Percentiles rank a stretch among this genome's conserved stretches.
These are phyloP conservation scores for Danionella cerebrum DNA, from an alignment of 2,113 vertebrate genomes.

Conservation along the genomic window DNA sequence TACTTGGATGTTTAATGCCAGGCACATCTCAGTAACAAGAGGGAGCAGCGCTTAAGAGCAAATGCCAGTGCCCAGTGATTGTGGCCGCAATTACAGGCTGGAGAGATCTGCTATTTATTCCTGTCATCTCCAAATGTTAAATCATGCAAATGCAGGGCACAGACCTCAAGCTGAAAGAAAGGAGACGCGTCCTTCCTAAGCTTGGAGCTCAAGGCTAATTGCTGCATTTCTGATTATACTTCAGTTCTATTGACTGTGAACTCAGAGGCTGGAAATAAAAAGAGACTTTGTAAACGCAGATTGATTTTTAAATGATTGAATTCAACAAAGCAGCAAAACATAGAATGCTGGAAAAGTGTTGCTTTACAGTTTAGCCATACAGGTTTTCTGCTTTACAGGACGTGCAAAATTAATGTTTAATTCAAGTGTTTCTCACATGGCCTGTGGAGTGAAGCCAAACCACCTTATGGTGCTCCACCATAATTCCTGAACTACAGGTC, in stretches of 20 bases:
- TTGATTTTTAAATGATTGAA: background rate
- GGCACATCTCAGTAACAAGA: conserved; percentile 25
- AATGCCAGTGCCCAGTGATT: conserved; percentile 35
- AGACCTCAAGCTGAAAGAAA: background rate
- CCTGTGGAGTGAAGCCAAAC: too few relatives aligned
- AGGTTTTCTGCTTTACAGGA: too few relatives aligned
- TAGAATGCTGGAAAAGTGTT: too few relatives aligned
- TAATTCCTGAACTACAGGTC: too few relatives aligned
- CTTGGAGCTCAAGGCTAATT: background rate
- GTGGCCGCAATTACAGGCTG: conserved; percentile 14
- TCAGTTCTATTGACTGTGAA: background rate
- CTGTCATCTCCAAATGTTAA: conserved; percentile 34
- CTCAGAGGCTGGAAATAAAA: background rate
- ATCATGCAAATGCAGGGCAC: conserved; percentile 12
- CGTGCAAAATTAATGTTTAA: too few relatives aligned
- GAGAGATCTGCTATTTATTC: conserved; percentile 34
- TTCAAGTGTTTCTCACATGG: too few relatives aligned
- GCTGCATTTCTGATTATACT: background rate
- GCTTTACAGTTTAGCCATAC: too few relatives aligned
- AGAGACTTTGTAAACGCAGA: background rate
- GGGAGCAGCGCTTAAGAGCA: conserved; percentile 20
- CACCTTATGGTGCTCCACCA: too few relatives aligned
- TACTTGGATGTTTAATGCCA: conserved; percentile 37
- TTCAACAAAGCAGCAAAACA: background rate
- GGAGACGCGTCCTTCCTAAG: background rate